Base-by-base conservation (phyloP, 1,140 invertebrate genomes). In the Aphaenogaster rudis region DNA sequence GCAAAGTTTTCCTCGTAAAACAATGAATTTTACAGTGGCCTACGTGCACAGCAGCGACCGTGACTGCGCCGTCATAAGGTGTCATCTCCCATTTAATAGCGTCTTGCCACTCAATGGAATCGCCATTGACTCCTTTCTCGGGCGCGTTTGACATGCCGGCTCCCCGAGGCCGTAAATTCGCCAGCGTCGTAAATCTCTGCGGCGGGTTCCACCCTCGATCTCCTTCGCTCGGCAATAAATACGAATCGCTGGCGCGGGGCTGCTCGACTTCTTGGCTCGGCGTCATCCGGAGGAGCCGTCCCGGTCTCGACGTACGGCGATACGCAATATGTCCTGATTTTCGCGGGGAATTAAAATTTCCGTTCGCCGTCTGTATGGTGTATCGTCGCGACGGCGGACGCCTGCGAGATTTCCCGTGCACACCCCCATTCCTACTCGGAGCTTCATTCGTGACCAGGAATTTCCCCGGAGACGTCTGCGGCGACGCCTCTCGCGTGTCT, bases 331-430 rank as follows among this genome's bases (percentile, higher is more conserved):
- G 80, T 90, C 52, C 84, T 92, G 87, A 87, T 90, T 92, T 92
- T 87, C 74, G 76, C 67, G 66, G 85, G 66, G 69, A 92, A 92
- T 92, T 92, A 92, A 92, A 92, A 92, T 87, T 91, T 69, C 72
- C 42, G 45, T 48, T 48, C n/a, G n/a, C 13, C 54, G 33, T 48
- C 5, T 28, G 42, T 64, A 78, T 28, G 21, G 50, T 36, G 57
- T 57, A 6, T 48, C 50, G 6, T 39, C 17, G 36, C 36, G 28
- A 42, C 36, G 42, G 9, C 59, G 42, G 9, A 36, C 21, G 28
- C 48, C 57, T 48, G 57, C 45, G 79, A 88, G 88, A 91, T 91
- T 92, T 92, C 85, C 80, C 66, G 66, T 36, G 66, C 21, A 45
- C 86, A 39, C 74, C 74, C 15, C 74, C 48, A 64, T 88, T 82